Evolutionary conservation across 2,797 vertebrate genomes (phyloP).

Genomic region (Buphagus erythrorhynchus): DNA sequence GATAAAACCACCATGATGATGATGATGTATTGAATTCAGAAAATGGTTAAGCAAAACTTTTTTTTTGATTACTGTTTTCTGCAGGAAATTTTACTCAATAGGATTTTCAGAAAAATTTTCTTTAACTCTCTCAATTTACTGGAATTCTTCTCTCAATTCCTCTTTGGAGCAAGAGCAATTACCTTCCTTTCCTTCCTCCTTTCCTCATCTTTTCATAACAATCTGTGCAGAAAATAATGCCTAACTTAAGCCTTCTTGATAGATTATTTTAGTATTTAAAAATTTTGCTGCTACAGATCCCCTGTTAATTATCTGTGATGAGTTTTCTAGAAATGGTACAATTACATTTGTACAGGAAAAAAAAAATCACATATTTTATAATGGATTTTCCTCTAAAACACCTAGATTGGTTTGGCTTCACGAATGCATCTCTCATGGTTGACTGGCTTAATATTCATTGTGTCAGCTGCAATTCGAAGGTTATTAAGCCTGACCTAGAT

Average conservation of each 20-base stretch:
- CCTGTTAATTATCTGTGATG: not conserved
- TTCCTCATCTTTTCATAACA: not conserved
- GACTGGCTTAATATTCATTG: conserved; percentile 20
- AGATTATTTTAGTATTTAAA: not conserved
- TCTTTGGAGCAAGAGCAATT: not conserved
- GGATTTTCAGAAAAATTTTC: not conserved
- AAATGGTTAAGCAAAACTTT: not conserved
- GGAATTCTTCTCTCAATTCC: not conserved
- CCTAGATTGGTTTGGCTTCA: not conserved
- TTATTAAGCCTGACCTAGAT: conserved; percentile 60
- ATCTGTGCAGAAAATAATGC: not conserved
- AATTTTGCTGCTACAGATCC: not conserved
- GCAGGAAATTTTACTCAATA: not conserved
- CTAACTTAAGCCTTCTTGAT: not conserved
- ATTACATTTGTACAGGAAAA: not conserved
- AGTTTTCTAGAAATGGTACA: not conserved
- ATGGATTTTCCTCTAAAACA: not conserved
- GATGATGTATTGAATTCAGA: not conserved
- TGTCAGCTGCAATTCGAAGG: conserved; percentile 4
- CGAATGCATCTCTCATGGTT: not conserved
- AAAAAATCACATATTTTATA: not conserved
- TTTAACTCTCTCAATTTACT: not conserved
- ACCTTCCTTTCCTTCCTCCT: not conserved
- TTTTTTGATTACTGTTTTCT: not conserved
- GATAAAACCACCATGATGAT: not conserved